phyloP scores from a whole-genome alignment of 2,797 vertebrate genomes.

The Lacerta bilineata region DNA sequence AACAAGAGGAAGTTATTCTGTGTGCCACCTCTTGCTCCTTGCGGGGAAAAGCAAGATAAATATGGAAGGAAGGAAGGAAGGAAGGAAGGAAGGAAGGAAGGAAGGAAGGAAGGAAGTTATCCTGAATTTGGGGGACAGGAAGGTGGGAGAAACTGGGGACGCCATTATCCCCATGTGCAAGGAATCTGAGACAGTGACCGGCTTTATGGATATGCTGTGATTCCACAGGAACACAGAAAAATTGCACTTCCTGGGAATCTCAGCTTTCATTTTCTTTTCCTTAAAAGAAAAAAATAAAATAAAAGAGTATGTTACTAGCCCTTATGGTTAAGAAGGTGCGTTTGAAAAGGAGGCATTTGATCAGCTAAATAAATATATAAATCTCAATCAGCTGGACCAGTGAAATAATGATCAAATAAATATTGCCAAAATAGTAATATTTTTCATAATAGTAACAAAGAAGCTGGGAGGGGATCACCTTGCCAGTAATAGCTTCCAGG shows the following conservation, averaged over 20 bases:
- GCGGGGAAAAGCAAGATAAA: background rate
- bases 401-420: background rate
- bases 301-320: background rate
- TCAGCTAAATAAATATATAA: no score
- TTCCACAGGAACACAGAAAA: background rate
- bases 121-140: background rate
- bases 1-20: background rate
- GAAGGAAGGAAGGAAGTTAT: background rate
- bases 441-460: background rate
- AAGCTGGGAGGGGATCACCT: constrained; percentile 78
- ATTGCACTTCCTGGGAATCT: background rate
- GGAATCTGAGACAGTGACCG: background rate
- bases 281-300: no score
- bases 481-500: constrained; percentile 96
- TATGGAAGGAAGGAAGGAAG: no score
- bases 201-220: background rate
- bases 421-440: background rate
- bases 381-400: background rate
- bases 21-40: background rate
- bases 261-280: background rate
- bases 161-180: background rate
- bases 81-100: no score
- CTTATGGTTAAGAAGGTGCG: background rate
- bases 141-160: background rate
- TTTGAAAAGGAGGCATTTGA: background rate